A percentile compares a stretch with the other conserved stretches of the same genome.
phyloP scores from a whole-genome alignment of 2,797 vertebrate species.

The Paedocypris micromegethes region DNA sequence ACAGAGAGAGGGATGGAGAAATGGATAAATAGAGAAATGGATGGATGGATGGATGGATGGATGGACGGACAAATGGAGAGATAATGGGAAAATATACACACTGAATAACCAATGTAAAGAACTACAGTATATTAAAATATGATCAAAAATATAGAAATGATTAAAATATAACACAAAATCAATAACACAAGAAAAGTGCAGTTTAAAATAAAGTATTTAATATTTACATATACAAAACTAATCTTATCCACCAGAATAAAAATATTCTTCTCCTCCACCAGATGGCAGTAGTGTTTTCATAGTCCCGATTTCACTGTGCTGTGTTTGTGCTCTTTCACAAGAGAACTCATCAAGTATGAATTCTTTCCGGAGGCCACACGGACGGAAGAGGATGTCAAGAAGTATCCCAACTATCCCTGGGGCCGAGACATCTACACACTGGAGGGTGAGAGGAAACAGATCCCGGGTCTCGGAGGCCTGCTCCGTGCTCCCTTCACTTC shows the following conservation, averaged over 20 bases:
- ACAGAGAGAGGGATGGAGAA: too few species aligned
- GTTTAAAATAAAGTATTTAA: too few species aligned
- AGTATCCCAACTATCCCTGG: conserved; percentile 88
- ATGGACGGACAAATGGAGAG: too few species aligned
- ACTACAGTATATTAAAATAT: too few species aligned
- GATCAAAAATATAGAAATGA: too few species aligned
- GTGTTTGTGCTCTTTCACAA: conserved; percentile 52
- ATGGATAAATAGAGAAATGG: too few species aligned
- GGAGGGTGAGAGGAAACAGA: conserved; percentile 74
- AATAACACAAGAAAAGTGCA: too few species aligned
- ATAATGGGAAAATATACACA: too few species aligned
- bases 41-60: too few species aligned
- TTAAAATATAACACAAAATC: too few species aligned
- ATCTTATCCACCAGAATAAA: not conserved
- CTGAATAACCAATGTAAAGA: too few species aligned
- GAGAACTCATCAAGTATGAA: conserved; percentile 97
- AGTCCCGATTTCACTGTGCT: conserved; percentile 12
- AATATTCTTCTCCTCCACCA: conserved; percentile 20
- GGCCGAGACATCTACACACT: conserved; percentile 94
- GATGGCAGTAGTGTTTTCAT: conserved; percentile 25
- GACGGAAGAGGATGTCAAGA: conserved; percentile 89
- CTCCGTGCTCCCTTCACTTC: conserved; percentile 8
- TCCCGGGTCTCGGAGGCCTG: conserved; percentile 8
- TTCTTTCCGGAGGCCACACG: conserved; percentile 97
- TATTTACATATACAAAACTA: not conserved